These are phyloP conservation scores for Heliconius himera DNA, from an alignment of 1,140 invertebrate species.

Conservation along the genomic window DNA sequence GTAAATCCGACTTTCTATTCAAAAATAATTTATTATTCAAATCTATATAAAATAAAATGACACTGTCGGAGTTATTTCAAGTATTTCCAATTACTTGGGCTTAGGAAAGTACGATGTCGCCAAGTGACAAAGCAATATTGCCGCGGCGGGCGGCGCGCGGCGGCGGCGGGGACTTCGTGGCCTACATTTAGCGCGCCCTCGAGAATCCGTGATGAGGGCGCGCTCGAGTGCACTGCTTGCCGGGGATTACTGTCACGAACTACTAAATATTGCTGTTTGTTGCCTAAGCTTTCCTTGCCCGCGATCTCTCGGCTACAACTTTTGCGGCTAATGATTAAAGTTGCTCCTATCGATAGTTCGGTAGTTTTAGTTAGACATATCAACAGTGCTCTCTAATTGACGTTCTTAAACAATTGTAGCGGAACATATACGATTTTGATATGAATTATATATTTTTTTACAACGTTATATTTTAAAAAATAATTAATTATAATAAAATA, in stretches of 20 bases:
- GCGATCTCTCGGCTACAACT: conserved; percentile 29
- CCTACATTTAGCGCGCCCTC: conserved; percentile 75
- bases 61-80: conserved; percentile 60
- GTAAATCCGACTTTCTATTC: no score
- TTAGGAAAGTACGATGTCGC: conserved; percentile 75
- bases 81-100: conserved; percentile 80
- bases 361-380: background rate
- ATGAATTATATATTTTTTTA: no score
- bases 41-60: conserved; percentile 16
- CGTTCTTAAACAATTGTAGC: background rate
- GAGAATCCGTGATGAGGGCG: conserved; percentile 74
- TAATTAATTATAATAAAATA: no score
- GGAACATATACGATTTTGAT: no score
- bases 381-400: background rate
- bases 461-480: no score
- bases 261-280: conserved; percentile 61
- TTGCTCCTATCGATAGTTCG: conserved; percentile 1
- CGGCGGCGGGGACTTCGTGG: conserved; percentile 68
- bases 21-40: background rate
- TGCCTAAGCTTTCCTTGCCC: conserved; percentile 35
- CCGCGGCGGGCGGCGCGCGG: conserved; percentile 55
- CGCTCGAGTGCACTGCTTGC: conserved; percentile 60
- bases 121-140: conserved; percentile 81
- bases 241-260: conserved; percentile 63
- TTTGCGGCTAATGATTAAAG: conserved; percentile 26